Base-by-base conservation (phyloP, 1,140 invertebrate genomes). In the Aphis gossypii region DNA sequence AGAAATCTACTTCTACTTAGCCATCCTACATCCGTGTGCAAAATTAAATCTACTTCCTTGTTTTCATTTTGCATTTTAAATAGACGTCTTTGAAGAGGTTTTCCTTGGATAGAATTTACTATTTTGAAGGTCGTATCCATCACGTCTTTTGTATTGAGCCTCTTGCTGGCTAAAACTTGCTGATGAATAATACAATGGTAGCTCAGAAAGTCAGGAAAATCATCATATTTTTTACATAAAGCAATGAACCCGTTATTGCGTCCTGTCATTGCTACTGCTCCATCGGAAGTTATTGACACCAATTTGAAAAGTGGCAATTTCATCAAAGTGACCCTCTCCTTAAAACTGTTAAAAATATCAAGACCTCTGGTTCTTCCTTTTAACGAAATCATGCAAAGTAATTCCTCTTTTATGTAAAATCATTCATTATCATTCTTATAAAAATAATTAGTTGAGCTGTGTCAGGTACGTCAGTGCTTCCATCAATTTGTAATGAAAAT, bases 11-110 rank as follows among this genome's bases (percentile, higher is more conserved):
- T 60, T 60, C 25, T 60, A 60, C 56, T 60, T 60, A 60, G 25
- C 56, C 56, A 60, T 60, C 56, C 30, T 60, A 60, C 25, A 60
- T 60, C 25, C 25, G 56, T 41, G 7, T 25, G 54, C 54, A 56
- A 25, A 25, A 25, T 25, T 56, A 56, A 56, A 56, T 56, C 54
- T 56, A 56, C 30, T 51, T 89, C 87, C 30, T 89, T 89, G 11
- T 89, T 54, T 89, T 89, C 48, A 35, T 21, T 51, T 89, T 89
- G n/a, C n/a, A 89, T 51, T 89, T 89, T 51, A 89, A 89, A 89
- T 35, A 54, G 46, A 51, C 87, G 87, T 89, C 46, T 89, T 89
- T 51, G 76, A 38, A 83, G 76, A 82, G 14, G n/a, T 35, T 82
- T 82, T 82, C 76, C 76, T 38, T 35, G 11, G 76, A 82, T 38